phyloP scores from a whole-genome alignment of 2,797 vertebrate species.

The Varecia variegata region DNA sequence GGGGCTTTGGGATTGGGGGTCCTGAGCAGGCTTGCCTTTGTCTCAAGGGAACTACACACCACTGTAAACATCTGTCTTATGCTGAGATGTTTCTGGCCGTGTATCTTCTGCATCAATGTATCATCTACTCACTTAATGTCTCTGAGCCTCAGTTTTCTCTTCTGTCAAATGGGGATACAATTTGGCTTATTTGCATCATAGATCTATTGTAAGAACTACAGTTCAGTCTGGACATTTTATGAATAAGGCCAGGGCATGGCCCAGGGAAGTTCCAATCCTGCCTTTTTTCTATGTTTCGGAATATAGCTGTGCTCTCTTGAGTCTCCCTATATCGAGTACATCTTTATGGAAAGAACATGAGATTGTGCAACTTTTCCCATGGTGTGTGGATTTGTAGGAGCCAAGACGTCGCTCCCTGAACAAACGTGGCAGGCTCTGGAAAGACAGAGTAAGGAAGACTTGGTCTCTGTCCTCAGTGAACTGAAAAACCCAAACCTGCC shows the following conservation, averaged over 20 bases:
- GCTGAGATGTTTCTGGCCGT: too few species aligned
- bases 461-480: not conserved
- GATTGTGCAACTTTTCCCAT: not conserved
- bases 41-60: not conserved
- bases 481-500: not conserved
- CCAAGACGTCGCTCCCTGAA: not conserved
- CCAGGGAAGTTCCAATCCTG: not conserved
- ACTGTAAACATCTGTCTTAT: too few species aligned
- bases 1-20: not conserved
- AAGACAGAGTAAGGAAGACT: not conserved
- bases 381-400: not conserved
- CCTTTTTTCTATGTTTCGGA: not conserved
- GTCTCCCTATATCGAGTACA: too few species aligned
- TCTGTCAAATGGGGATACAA: not conserved
- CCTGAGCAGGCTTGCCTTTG: too few species aligned
- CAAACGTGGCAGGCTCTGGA: not conserved
- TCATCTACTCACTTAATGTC: not conserved
- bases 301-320: not conserved
- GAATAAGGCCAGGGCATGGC: not conserved
- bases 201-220: not conserved
- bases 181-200: not conserved
- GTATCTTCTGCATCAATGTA: not conserved
- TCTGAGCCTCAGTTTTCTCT: not conserved
- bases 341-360: not conserved
- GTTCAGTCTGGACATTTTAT: not conserved